Evolutionary conservation across 2,888 invertebrate genomes (phyloP).

Genomic region (Drosophila ezoana): DNA sequence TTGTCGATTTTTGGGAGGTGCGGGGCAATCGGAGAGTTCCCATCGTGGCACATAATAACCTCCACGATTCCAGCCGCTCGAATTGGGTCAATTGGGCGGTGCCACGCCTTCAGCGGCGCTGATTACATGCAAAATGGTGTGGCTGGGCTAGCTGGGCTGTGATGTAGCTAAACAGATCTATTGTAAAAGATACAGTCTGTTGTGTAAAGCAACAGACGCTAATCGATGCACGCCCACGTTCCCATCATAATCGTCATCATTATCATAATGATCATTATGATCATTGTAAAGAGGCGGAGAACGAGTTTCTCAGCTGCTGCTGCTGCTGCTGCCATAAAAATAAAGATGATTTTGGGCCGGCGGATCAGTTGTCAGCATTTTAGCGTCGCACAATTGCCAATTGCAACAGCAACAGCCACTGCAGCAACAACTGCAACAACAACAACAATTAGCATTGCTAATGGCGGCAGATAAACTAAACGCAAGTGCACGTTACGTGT

Average conservation of each 20-base stretch:
- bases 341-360: slow-evolving; percentile 73
- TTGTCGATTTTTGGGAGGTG: background rate
- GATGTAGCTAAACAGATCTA: slow-evolving; percentile 26
- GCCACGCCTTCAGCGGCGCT: slow-evolving; percentile 40
- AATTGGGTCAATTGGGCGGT: slow-evolving; percentile 43
- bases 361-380: slow-evolving; percentile 60
- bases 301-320: slow-evolving; percentile 57
- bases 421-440: slow-evolving; percentile 16
- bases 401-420: slow-evolving; percentile 18
- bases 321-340: slow-evolving; percentile 62
- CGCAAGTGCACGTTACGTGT: slow-evolving; percentile 45
- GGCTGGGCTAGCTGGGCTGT: slow-evolving; percentile 6
- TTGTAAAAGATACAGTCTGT: slow-evolving; percentile 61
- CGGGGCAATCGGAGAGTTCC: slow-evolving; percentile 1
- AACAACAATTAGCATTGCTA: slow-evolving; percentile 75
- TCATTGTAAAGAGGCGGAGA: slow-evolving; percentile 47
- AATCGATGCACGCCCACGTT: slow-evolving; percentile 80
- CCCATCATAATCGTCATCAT: slow-evolving; percentile 26
- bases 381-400: slow-evolving; percentile 32
- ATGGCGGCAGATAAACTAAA: slow-evolving; percentile 58
- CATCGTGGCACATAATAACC: slow-evolving; percentile 33
- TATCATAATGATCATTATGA: slow-evolving; percentile 10
- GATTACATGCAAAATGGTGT: slow-evolving; percentile 37
- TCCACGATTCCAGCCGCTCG: slow-evolving; percentile 41
- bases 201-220: slow-evolving; percentile 43